Evolutionary conservation across 1,140 invertebrate species (phyloP), one percentile per base, ranked within the genome.

Genomic region (Hirudo medicinalis): DNA sequence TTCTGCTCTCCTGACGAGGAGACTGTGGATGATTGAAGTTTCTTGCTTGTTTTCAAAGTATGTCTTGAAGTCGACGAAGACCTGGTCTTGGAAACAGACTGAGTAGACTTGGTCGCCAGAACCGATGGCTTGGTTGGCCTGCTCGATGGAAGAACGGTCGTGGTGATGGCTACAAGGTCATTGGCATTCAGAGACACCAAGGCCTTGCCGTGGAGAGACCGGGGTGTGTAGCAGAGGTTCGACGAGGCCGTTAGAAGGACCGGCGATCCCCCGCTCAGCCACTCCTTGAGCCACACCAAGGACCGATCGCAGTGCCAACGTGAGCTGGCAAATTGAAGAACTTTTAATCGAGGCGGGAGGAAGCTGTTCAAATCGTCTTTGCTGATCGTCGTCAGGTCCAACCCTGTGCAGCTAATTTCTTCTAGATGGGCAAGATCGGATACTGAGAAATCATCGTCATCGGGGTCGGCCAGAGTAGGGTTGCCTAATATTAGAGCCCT

Each of bases 361-460:
- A 90, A 83, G 76, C 87, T 86, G 75, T 87, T 86, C 17, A 87
- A 79, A 32, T 90, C 81, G 78, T 90, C 88, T 43, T 85, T 84
- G 73, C 87, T 81, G n/a, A 89, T 80, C 32, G 81, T 83, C 53
- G 84, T 84, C 70, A 89, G 81, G 72, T 85, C 83, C 6, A 84
- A 82, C 49, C 82, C 79, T 75, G 87, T 83, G 49, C 90, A 79
- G 79, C 90, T 86, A n/a, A 92, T 80, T 73, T 87, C 85, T 74
- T 86, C 83, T n/a, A 83, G 74, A 71, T 73, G 75, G 25, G 69
- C 76, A 74, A 88, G 86, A 9, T 87, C 87, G 29, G 87, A 86
- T 57, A 91, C 79, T 11, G 88, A 86, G 0, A 88, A 87, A 22
- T 87, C 72, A 49, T 49, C 43, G 43, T 49, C 13, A 9, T 13